These are phyloP conservation scores for Ichneumoninae sp. DNA, from an alignment of 2,888 invertebrate genomes.

Conservation along the genomic window DNA sequence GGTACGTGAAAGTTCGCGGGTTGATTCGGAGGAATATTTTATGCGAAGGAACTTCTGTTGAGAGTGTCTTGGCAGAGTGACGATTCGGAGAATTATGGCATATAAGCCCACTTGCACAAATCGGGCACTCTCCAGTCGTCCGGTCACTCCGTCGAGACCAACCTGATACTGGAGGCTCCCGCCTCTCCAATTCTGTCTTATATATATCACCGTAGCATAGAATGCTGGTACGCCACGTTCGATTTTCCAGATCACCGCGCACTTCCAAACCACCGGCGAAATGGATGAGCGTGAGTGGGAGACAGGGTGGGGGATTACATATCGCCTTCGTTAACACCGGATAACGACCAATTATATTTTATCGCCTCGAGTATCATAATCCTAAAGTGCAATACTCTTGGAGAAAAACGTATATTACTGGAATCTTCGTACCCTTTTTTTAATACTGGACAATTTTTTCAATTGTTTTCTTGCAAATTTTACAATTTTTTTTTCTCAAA, in stretches of 20 bases:
- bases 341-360: constrained; percentile 35
- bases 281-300: constrained; percentile 17
- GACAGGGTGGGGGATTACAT: constrained; percentile 43
- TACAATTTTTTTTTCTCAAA: not conserved
- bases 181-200: constrained; percentile 33
- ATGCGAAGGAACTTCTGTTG: not conserved
- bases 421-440: not conserved
- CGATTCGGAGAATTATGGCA: not conserved
- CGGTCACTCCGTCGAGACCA: constrained; percentile 27
- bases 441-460: not conserved
- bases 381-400: not conserved
- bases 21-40: constrained; percentile 24
- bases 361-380: constrained; percentile 10
- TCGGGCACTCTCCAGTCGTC: not conserved
- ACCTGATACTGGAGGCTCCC: constrained; percentile 35
- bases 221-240: constrained; percentile 17
- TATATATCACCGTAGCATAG: constrained; percentile 5
- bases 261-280: constrained; percentile 32
- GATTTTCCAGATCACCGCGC: constrained; percentile 32
- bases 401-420: no score
- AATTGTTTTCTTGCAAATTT: not conserved
- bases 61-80: not conserved
- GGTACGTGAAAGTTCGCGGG: constrained; percentile 48
- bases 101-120: not conserved
- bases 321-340: constrained; percentile 50